phyloP scores from a whole-genome alignment of 2,797 vertebrate genomes.

The Kryptopterus vitreolus region DNA sequence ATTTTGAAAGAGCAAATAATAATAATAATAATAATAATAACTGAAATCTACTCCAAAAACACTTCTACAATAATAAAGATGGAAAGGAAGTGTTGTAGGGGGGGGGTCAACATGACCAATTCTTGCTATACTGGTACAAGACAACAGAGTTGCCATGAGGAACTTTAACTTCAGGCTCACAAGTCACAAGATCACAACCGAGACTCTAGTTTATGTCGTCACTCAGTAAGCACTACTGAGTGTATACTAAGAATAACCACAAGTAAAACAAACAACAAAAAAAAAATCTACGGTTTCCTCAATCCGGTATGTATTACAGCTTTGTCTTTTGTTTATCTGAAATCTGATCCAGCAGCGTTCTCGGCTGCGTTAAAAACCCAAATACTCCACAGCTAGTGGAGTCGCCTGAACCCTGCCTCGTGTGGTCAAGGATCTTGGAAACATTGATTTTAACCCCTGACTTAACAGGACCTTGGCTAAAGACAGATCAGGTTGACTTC shows the following conservation, averaged over 20 bases:
- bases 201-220: not conserved
- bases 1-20: not conserved
- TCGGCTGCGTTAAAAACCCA: not conserved
- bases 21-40: not conserved
- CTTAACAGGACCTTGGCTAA: conserved; percentile 1
- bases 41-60: not conserved
- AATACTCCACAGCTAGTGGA: not conserved
- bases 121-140: not conserved
- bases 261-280: not conserved
- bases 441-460: not conserved
- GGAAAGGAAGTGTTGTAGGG: not conserved
- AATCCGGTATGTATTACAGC: not conserved
- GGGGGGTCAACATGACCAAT: not conserved
- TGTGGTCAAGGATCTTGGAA: not conserved
- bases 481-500: conserved; percentile 36
- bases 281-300: not conserved
- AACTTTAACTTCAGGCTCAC: conserved; percentile 6
- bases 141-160: not conserved
- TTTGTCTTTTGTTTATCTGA: not conserved
- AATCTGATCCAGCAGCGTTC: not conserved
- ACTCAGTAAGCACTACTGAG: not conserved
- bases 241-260: not conserved
- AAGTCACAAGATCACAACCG: conserved; percentile 52
- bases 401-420: too few relatives aligned
- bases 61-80: not conserved